A percentile compares a stretch with the other conserved stretches of the same genome.
Evolutionary conservation across 2,888 invertebrate species (phyloP).

Genomic region (Oxytorus armatus): DNA sequence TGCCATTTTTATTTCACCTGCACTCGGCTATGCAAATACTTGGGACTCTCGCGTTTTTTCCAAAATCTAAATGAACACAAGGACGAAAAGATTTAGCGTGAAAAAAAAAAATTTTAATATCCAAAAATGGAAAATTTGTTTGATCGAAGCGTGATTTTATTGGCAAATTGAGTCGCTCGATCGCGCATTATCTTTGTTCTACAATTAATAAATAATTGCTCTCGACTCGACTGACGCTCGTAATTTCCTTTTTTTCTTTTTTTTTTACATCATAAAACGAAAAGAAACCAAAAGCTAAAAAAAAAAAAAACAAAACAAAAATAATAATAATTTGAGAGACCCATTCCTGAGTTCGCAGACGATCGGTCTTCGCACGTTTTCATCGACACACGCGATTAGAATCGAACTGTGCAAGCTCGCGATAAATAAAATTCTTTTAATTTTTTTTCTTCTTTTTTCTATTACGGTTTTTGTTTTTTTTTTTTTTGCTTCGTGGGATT

Average conservation of each 20-base stretch:
- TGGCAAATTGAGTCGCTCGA: neutral
- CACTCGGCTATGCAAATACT: neutral
- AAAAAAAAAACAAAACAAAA: constrained; percentile 13
- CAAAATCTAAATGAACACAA: constrained; percentile 19
- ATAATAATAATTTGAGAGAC: constrained; percentile 45
- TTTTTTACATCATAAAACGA: neutral
- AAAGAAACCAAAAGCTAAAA: constrained; percentile 24
- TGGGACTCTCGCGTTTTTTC: constrained; percentile 64
- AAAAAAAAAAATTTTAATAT: constrained; percentile 1
- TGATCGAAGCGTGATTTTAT: too few species aligned
- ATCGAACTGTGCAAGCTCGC: constrained; percentile 60
- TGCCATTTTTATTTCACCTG: constrained; percentile 6
- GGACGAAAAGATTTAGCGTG: neutral
- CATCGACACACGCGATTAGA: constrained; percentile 59
- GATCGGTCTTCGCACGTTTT: constrained; percentile 60
- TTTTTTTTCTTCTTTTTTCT: constrained; percentile 23
- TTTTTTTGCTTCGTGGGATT: constrained; percentile 50
- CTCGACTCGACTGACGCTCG: constrained; percentile 68
- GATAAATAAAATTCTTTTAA: neutral
- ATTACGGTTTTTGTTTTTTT: neutral
- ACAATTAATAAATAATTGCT: constrained; percentile 65
- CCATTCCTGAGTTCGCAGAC: constrained; percentile 59
- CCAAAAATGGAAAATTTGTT: constrained; percentile 9
- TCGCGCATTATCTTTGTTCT: neutral
- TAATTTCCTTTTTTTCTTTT: constrained; percentile 32